Evolutionary conservation across 2,888 invertebrate species (phyloP).

Genomic region (Nomada flava): DNA sequence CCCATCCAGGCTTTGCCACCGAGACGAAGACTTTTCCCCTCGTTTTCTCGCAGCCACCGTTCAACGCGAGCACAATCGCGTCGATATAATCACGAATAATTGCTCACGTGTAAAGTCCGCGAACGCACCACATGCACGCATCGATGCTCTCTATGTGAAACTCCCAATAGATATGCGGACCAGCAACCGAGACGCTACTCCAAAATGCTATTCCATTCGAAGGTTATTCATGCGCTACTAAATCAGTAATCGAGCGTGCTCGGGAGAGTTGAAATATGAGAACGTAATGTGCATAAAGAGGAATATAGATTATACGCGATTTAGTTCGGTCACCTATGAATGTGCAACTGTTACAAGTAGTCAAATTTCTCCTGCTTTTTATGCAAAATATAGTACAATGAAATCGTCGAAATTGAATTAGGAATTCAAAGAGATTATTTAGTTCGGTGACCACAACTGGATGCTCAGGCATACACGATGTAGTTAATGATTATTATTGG

Average conservation of each 20-base stretch:
- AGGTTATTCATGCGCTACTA: slow-evolving; percentile 65
- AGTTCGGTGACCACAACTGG: too few relatives aligned
- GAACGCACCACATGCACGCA: slow-evolving; percentile 56
- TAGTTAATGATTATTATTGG: too few relatives aligned
- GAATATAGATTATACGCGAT: slow-evolving; percentile 38
- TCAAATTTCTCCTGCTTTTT: background rate
- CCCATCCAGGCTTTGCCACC: background rate
- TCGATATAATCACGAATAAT: slow-evolving; percentile 62
- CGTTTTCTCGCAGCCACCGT: slow-evolving; percentile 9
- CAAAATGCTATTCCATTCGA: slow-evolving; percentile 61
- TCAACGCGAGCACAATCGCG: slow-evolving; percentile 36
- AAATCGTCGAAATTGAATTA: too few relatives aligned
- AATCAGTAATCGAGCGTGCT: slow-evolving; percentile 66
- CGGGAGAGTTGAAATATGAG: slow-evolving; percentile 49
- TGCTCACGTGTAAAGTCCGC: slow-evolving; percentile 70
- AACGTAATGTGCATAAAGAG: slow-evolving; percentile 45
- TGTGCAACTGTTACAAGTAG: background rate
- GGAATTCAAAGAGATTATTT: too few relatives aligned
- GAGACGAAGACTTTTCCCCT: background rate
- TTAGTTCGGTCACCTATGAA: slow-evolving; percentile 12
- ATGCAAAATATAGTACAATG: too few relatives aligned
- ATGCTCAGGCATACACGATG: too few relatives aligned
- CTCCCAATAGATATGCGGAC: slow-evolving; percentile 59
- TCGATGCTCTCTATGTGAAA: slow-evolving; percentile 55
- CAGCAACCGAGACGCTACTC: slow-evolving; percentile 48